Base-by-base conservation (phyloP, 2,113 vertebrate species). In the Otis tarda region DNA sequence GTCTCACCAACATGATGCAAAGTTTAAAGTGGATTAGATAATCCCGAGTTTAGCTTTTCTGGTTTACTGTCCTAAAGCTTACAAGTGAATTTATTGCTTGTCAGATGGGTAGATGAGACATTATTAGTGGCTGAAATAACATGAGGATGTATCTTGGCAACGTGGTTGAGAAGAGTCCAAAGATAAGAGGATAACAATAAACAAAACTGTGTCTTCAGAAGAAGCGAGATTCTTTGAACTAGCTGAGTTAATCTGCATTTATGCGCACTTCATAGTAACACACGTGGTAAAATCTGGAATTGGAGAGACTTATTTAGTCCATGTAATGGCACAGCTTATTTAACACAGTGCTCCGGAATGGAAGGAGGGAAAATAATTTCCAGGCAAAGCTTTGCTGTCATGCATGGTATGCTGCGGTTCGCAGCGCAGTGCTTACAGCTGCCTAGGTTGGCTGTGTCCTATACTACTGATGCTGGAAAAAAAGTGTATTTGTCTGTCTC, bases 1-100 rank as follows among this genome's bases (percentile, higher is more conserved):
- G 85, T 73, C 71, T 91, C 53, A 12, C 21, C 45, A 63, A 30
- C 14, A 10, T 4, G 47, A 87, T 60, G 73, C 20, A 55, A 85
- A 87, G 41, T 83, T 92, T 88, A 55, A 87, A 85, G 50, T 93
- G 74, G 73, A 76, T 96, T 91, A 80, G 87, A 14, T 69, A 85
- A 87, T 96, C 21, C 37, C 75, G 64, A 92, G n/a, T 85, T 89
- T 27, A 55, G 30, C 37, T 80, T 65, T 60, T 77, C 50, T 84
- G 77, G 6, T 74, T 87, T 85, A 30, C 43, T 59, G 80, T 91
- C 61, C 43, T 95, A 49, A 93, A 87, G 77, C 50, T 87, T 87
- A 41, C 9, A 60, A 41, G 12, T 67, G 67, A 73, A 61, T 93
- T 85, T 74, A 57, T 85, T 83, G 15, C 60, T 78, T 85, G 82